phyloP scores from a whole-genome alignment of 2,888 invertebrate species.

The Leucophenga montana region DNA sequence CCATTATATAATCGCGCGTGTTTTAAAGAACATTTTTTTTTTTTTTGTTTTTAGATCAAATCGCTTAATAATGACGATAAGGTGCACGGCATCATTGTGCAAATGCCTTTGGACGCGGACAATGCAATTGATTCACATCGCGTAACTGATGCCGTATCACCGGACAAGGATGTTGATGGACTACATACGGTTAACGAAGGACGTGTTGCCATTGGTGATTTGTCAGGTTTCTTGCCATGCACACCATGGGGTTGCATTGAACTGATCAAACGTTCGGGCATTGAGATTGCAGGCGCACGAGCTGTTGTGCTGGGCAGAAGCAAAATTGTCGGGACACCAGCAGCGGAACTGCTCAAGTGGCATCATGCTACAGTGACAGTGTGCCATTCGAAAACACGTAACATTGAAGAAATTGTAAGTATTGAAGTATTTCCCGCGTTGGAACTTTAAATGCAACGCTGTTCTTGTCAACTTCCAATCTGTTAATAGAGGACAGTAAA shows the following conservation, averaged over 20 bases:
- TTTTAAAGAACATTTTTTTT: background rate
- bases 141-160: constrained; percentile 89
- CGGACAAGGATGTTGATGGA: constrained; percentile 96
- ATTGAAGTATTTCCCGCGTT: no score
- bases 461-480: no score
- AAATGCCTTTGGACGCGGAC: constrained; percentile 93
- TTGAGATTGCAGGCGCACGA: constrained; percentile 84
- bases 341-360: constrained; percentile 95
- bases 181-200: constrained; percentile 96
- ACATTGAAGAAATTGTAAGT: constrained; percentile 82
- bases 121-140: constrained; percentile 88
- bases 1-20: no score
- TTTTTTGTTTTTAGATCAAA: constrained; percentile 55
- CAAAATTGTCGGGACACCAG: constrained; percentile 98
- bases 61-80: constrained; percentile 85
- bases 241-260: constrained; percentile 97
- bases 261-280: constrained; percentile 81
- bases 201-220: constrained; percentile 89
- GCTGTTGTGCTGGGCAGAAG: constrained; percentile 97
- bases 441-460: no score
- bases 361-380: constrained; percentile 96
- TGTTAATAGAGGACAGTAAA: no score
- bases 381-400: constrained; percentile 94
- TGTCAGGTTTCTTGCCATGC: constrained; percentile 93
- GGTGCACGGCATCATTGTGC: constrained; percentile 96